phyloP scores from a whole-genome alignment of 2,113 vertebrate genomes.

The Dasyornis broadbenti region DNA sequence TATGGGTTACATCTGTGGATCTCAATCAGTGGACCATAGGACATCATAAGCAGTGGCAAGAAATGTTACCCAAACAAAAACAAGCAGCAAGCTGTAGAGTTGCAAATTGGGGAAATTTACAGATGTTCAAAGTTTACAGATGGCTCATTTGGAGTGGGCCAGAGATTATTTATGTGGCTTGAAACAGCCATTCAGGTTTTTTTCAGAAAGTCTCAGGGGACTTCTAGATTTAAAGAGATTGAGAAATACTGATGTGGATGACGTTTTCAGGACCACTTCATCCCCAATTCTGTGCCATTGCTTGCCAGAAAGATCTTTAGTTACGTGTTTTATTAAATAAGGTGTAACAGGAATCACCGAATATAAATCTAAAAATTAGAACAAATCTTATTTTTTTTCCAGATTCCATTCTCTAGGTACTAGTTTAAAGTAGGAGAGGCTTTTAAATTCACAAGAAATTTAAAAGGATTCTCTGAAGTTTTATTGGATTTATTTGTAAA shows the following conservation, averaged over 20 bases:
- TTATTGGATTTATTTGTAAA: background rate
- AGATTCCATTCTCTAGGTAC: background rate
- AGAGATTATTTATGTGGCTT: background rate
- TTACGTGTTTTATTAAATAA: constrained; percentile 36
- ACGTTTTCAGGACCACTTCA: background rate
- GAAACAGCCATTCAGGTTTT: background rate
- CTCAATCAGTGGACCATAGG: background rate
- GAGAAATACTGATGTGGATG: background rate
- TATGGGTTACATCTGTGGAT: background rate
- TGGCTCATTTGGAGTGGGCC: background rate
- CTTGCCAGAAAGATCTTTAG: background rate
- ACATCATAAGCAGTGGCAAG: background rate
- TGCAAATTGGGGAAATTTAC: background rate
- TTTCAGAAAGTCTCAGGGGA: background rate
- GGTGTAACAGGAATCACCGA: constrained; percentile 8
- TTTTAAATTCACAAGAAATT: background rate
- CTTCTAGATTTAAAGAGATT: background rate
- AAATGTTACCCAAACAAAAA: background rate
- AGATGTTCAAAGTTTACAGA: background rate
- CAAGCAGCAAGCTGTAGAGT: background rate
- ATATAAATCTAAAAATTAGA: constrained; percentile 26
- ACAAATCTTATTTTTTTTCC: background rate
- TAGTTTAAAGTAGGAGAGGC: background rate
- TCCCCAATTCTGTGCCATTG: background rate
- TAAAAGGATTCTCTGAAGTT: background rate